These are phyloP conservation scores for Rhamnusium bicolor DNA, from an alignment of 2,888 invertebrate genomes.

Conservation along the genomic window DNA sequence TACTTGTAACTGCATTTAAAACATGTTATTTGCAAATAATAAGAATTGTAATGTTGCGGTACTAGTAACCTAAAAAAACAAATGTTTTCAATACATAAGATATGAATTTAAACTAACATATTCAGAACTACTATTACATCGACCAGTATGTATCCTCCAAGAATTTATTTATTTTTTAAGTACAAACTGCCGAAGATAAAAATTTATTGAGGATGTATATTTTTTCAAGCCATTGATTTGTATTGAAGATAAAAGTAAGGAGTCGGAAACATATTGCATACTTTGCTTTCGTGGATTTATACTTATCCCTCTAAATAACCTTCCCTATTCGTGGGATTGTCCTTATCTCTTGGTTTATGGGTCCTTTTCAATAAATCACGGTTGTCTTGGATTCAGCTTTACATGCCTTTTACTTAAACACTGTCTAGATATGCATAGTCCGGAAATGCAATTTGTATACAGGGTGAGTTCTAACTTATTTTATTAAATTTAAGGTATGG, in stretches of 20 bases:
- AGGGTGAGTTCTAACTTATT: too few relatives aligned
- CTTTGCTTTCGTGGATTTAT: constrained; percentile 50
- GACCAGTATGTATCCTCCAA: too few relatives aligned
- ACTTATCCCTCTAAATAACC: constrained; percentile 53
- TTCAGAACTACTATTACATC: too few relatives aligned
- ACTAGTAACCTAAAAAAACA: too few relatives aligned
- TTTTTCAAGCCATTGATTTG: constrained; percentile 50
- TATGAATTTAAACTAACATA: too few relatives aligned
- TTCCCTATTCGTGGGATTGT: constrained; percentile 44
- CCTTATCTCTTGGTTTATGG: constrained; percentile 48
- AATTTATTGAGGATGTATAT: constrained; percentile 48
- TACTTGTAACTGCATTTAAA: too few relatives aligned
- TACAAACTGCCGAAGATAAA: constrained; percentile 42
- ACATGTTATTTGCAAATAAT: too few relatives aligned
- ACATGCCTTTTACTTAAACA: constrained; percentile 19
- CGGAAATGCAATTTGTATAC: background rate
- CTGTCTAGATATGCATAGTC: constrained; percentile 19
- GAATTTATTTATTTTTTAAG: background rate
- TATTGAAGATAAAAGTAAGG: constrained; percentile 38
- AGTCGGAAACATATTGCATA: constrained; percentile 53
- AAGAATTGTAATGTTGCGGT: too few relatives aligned
- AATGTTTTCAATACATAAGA: too few relatives aligned
- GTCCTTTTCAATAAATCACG: constrained; percentile 43
- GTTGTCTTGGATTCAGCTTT: constrained; percentile 35
- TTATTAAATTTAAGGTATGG: too few relatives aligned